These are phyloP conservation scores for Lasioglossum vierecki DNA, from an alignment of 2,888 invertebrate species.

Conservation along the genomic window DNA sequence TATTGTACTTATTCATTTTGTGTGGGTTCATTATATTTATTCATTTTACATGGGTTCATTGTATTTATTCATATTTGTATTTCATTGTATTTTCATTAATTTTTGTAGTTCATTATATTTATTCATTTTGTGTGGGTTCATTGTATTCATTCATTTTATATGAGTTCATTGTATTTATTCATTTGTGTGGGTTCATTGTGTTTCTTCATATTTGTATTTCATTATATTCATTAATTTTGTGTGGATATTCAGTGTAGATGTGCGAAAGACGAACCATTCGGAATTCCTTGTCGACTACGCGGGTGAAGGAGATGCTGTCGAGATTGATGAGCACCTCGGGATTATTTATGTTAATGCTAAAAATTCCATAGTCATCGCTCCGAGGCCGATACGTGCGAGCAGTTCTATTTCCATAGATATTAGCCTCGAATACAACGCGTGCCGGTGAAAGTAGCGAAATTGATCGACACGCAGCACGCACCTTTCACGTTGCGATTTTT, in stretches of 20 bases:
- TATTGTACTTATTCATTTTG: too few relatives aligned
- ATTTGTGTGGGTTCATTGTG: too few relatives aligned
- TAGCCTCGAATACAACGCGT: not conserved
- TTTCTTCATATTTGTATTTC: too few relatives aligned
- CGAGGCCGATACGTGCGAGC: not conserved
- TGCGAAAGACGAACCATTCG: not conserved
- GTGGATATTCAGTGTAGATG: not conserved
- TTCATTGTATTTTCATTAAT: too few relatives aligned
- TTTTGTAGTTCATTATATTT: too few relatives aligned
- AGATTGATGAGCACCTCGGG: not conserved
- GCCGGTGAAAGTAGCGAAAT: not conserved
- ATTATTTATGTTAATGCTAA: not conserved
- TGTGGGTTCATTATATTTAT: too few relatives aligned
- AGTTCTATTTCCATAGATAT: not conserved
- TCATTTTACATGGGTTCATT: too few relatives aligned
- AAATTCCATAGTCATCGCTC: not conserved
- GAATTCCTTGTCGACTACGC: not conserved
- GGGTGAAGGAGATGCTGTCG: not conserved
- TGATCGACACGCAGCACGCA: not conserved
- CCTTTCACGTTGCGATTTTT: conserved; percentile 1
- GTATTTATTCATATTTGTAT: too few relatives aligned
- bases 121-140: too few relatives aligned
- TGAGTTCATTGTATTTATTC: too few relatives aligned
- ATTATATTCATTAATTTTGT: too few relatives aligned
- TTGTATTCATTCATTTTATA: too few relatives aligned